phyloP scores from a whole-genome alignment of 1,140 invertebrate species.

The Brachionus koreanus region DNA sequence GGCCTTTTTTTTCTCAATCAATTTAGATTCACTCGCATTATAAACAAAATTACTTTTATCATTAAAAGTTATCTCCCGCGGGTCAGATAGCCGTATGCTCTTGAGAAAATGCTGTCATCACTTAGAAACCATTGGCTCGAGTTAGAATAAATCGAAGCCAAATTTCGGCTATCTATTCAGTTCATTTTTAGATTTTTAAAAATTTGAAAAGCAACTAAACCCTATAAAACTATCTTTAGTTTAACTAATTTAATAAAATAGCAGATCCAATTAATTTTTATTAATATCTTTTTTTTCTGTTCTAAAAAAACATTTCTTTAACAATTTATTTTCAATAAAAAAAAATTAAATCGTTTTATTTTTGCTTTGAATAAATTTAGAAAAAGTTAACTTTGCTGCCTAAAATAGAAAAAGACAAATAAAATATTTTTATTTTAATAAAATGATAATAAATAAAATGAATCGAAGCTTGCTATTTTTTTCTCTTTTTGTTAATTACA shows the following conservation, averaged over 20 bases:
- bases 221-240: too few species aligned
- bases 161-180: not conserved
- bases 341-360: too few species aligned
- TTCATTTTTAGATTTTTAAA: not conserved
- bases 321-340: too few species aligned
- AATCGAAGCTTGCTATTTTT: not conserved
- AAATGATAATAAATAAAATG: not conserved
- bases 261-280: too few species aligned
- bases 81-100: not conserved
- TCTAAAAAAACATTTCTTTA: too few species aligned
- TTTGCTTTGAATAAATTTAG: too few species aligned
- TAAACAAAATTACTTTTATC: not conserved
- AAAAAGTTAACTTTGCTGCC: too few species aligned
- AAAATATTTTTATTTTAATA: not conserved
- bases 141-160: not conserved
- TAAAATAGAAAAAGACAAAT: not conserved
- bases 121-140: not conserved
- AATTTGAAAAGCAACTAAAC: not conserved
- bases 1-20: not conserved
- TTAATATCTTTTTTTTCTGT: too few species aligned
- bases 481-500: not conserved
- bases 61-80: not conserved
- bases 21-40: not conserved
- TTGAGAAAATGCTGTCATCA: constrained; percentile 6
- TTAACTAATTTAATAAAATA: too few species aligned